Percentiles rank a stretch among this genome's conserved stretches.
Evolutionary conservation across 2,888 invertebrate species (phyloP).

Genomic region (Salpingus planirostris): DNA sequence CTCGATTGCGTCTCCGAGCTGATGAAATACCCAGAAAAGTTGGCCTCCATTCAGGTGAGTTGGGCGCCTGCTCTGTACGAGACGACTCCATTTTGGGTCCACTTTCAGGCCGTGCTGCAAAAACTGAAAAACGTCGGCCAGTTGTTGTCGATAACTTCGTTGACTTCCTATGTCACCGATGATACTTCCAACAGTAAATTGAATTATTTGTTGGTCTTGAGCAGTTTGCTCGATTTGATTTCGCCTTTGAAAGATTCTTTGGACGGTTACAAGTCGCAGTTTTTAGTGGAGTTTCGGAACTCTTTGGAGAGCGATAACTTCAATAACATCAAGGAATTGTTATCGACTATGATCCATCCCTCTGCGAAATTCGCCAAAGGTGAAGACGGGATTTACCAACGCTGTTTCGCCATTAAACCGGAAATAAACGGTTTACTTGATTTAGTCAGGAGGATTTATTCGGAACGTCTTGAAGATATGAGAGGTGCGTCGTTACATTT

Average conservation of each 20-base stretch:
- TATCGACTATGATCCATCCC: slow-evolving; percentile 46
- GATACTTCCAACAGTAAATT: slow-evolving; percentile 63
- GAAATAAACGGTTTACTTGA: slow-evolving; percentile 73
- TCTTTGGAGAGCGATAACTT: slow-evolving; percentile 26
- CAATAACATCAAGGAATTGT: slow-evolving; percentile 26
- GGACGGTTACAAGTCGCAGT: slow-evolving; percentile 23
- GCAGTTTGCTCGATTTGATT: slow-evolving; percentile 65
- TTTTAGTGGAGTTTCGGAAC: slow-evolving; percentile 25
- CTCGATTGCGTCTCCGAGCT: slow-evolving; percentile 72
- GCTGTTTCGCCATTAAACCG: slow-evolving; percentile 69
- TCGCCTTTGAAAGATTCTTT: slow-evolving; percentile 51
- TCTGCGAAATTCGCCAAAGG: slow-evolving; percentile 50
- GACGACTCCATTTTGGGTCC: too few relatives aligned
- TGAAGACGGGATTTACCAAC: slow-evolving; percentile 48
- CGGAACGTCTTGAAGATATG: slow-evolving; percentile 77
- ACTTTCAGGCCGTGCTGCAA: slow-evolving; percentile 58
- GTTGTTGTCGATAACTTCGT: slow-evolving; percentile 54
- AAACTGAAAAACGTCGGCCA: slow-evolving; percentile 72
- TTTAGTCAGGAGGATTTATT: slow-evolving; percentile 73
- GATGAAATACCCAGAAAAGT: slow-evolving; percentile 55
- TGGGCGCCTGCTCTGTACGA: too few relatives aligned
- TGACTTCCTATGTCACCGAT: slow-evolving; percentile 42
- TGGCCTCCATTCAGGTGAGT: slow-evolving; percentile 52
- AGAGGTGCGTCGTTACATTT: slow-evolving; percentile 41
- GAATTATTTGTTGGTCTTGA: slow-evolving; percentile 67